Evolutionary conservation across 1,140 invertebrate species (phyloP), one percentile per base, ranked within the genome.

Genomic region (Zaprionus lachaisei): DNA sequence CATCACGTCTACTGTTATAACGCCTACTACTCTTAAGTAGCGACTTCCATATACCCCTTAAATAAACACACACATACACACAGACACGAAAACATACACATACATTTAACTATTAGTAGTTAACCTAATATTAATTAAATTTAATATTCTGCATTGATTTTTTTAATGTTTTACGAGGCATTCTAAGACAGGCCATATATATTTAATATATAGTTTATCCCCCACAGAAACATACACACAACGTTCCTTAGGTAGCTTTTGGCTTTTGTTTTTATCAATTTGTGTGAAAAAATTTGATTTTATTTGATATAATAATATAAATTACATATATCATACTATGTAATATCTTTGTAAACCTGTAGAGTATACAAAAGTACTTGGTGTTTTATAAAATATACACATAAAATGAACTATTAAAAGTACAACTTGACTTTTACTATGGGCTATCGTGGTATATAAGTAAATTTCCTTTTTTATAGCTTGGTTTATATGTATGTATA

Each of bases 321-420:
- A 55, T 55, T 57, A 61, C 51, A 54, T 60, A 62, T 28, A 72
- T 62, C 44, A 41, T 72, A 77, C 61, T 68, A 78, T 73, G 75
- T 75, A 87, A 84, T 84, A 81, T 79, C 68, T 69, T 73, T 87
- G 84, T 89, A 89, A 77, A 89, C 68, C 73, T 67, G 84, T 87
- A 87, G 83, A 72, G 69, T 73, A 71, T 69, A 76, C 81, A 87
- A 77, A 78, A 84, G 60, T 77, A 77, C 69, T 83, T 89, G 83
- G 84, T 79, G 84, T 87, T 64, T 89, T 89, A 80, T 80, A 54
- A 80, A 81, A 84, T 69, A 69, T 77, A 78, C 64, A 65, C 54
- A 74, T 44, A 70, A 62, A 75, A 71, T 58, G 61, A 79, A 77
- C 71, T 77, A 68, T 68, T 80, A 55, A 44, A 76, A 72, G 37